These are phyloP conservation scores for Acanthosoma haemorrhoidale DNA, from an alignment of 2,888 invertebrate genomes.

Conservation along the genomic window DNA sequence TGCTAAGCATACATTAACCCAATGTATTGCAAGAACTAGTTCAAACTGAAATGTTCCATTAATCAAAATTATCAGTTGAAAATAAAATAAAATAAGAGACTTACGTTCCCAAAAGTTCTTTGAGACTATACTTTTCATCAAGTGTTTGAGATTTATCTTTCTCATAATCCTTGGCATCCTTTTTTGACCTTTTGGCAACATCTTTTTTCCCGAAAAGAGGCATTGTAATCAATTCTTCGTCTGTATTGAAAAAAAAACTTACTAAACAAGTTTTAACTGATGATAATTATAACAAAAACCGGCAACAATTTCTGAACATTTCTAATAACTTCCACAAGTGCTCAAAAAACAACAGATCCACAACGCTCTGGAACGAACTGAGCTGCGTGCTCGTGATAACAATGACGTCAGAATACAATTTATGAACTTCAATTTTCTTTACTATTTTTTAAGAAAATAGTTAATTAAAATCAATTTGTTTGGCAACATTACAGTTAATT, in stretches of 20 bases:
- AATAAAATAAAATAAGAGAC: conserved; percentile 43
- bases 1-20: background rate
- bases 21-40: background rate
- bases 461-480: no score
- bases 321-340: background rate
- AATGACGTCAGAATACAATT: conserved; percentile 12
- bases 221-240: conserved; percentile 58
- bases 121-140: conserved; percentile 84
- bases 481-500: no score
- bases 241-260: background rate
- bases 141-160: conserved; percentile 64
- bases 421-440: background rate
- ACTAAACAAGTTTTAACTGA: background rate
- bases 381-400: conserved; percentile 10
- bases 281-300: conserved; percentile 4
- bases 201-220: conserved; percentile 88
- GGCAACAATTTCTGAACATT: background rate
- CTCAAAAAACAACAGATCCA: background rate
- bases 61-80: background rate
- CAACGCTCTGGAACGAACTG: conserved; percentile 2
- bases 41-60: background rate
- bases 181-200: conserved; percentile 76
- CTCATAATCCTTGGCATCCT: conserved; percentile 70
- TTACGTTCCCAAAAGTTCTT: conserved; percentile 86
- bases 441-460: no score